Conservation (phyloP, 1,140 invertebrate genomes). For the Bombus consobrinus region DNA sequence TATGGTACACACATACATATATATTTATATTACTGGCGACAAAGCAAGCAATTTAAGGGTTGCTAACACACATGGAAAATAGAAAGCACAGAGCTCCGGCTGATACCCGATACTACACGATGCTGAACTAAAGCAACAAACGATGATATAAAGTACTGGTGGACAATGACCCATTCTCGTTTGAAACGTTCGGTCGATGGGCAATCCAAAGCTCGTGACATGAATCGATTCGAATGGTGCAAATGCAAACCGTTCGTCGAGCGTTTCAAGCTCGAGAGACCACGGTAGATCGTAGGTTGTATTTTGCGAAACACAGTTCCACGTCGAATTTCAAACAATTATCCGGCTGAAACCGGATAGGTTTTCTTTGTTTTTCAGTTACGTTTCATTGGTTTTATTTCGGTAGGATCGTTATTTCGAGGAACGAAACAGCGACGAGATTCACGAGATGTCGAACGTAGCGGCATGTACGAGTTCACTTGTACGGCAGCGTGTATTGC, state of each 20-base stretch:
- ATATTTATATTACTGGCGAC: neutral
- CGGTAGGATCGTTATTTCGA: neutral
- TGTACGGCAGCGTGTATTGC: slow-evolving; percentile 6
- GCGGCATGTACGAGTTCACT: neutral
- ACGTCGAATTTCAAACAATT: neutral
- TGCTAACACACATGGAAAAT: slow-evolving; percentile 8
- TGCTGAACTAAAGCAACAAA: too few species aligned
- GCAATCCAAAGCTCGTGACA: neutral
- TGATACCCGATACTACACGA: neutral
- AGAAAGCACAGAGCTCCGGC: neutral
- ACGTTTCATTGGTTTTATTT: neutral
- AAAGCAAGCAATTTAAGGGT: slow-evolving; percentile 39
- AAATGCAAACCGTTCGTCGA: neutral
- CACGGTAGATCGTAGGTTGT: neutral
- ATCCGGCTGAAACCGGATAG: neutral
- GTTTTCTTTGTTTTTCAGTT: neutral
- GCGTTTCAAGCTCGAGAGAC: neutral
- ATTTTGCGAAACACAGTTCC: neutral
- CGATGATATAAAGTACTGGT: neutral
- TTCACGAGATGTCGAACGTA: neutral
- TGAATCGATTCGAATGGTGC: neutral
- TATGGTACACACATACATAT: neutral
- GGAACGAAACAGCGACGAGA: too few species aligned
- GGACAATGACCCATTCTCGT: slow-evolving; percentile 13
- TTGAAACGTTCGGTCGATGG: neutral